Evolutionary conservation across 2,888 invertebrate species (phyloP).

Genomic region (Ptilodon capucinus): DNA sequence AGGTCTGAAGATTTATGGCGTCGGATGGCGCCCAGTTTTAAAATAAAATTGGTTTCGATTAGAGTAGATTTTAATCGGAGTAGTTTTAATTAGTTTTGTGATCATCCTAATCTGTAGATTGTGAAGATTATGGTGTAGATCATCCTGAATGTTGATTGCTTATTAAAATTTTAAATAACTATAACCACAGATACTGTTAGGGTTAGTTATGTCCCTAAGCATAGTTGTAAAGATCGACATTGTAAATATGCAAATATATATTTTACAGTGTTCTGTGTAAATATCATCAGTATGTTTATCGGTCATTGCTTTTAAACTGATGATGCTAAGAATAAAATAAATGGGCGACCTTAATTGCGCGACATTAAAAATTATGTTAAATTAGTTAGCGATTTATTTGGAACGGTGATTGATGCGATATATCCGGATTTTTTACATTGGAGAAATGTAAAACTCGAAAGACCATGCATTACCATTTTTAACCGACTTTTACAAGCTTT

Average conservation of each 20-base stretch:
- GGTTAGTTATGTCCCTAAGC: too few relatives aligned
- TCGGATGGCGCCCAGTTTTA: background rate
- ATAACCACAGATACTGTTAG: too few relatives aligned
- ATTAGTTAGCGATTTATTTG: constrained; percentile 7
- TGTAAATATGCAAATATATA: too few relatives aligned
- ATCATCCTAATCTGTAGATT: background rate
- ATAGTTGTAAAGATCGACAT: too few relatives aligned
- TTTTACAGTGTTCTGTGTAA: background rate
- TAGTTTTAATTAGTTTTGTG: background rate
- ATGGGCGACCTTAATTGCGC: constrained; percentile 17
- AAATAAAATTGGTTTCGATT: background rate
- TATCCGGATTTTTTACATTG: constrained; percentile 13
- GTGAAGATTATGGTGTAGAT: background rate
- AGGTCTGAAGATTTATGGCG: constrained; percentile 9
- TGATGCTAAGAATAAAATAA: constrained; percentile 17
- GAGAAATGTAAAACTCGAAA: constrained; percentile 4
- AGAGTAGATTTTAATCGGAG: background rate
- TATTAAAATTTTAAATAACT: too few relatives aligned
- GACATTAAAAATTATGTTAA: constrained; percentile 17
- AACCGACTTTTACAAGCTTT: too few relatives aligned
- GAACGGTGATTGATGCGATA: constrained; percentile 21
- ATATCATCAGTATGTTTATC: background rate
- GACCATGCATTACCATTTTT: background rate
- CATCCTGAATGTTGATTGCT: background rate
- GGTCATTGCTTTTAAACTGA: constrained; percentile 8